A percentile compares a stretch with the other conserved stretches of the same genome.
Conservation (phyloP, 2,113 vertebrate species). For the Pomatorhinus ruficollis region DNA sequence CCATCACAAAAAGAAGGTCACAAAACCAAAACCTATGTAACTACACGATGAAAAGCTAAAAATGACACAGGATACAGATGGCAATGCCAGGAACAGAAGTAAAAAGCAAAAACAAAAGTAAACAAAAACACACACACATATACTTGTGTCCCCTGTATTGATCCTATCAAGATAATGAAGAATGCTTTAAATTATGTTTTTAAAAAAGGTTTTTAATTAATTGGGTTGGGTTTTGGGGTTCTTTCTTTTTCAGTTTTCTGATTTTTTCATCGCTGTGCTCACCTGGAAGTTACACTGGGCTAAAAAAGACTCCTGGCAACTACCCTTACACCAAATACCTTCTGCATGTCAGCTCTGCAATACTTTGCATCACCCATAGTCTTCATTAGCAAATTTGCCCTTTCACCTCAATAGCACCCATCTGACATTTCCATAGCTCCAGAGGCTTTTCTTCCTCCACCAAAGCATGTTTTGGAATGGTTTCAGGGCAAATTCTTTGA, state of each 20-base stretch:
- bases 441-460: neutral
- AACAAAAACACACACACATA: neutral
- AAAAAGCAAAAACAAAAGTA: neutral
- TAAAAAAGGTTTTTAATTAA: neutral
- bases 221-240: neutral
- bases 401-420: neutral
- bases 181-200: neutral
- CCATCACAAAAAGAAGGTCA: neutral
- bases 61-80: neutral
- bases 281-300: neutral
- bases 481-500: slow-evolving; percentile 19
- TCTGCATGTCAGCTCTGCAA: neutral
- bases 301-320: slow-evolving; percentile 11
- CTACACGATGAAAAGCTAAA: neutral
- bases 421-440: neutral
- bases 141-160: neutral
- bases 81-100: neutral
- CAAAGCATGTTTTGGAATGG: neutral
- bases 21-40: neutral
- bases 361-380: neutral
- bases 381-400: neutral
- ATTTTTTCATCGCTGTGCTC: neutral
- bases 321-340: neutral
- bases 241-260: neutral
- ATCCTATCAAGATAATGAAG: neutral